Conservation (phyloP, 64 coral and sea anemone species). For the Dendronephthya gigantea region DNA sequence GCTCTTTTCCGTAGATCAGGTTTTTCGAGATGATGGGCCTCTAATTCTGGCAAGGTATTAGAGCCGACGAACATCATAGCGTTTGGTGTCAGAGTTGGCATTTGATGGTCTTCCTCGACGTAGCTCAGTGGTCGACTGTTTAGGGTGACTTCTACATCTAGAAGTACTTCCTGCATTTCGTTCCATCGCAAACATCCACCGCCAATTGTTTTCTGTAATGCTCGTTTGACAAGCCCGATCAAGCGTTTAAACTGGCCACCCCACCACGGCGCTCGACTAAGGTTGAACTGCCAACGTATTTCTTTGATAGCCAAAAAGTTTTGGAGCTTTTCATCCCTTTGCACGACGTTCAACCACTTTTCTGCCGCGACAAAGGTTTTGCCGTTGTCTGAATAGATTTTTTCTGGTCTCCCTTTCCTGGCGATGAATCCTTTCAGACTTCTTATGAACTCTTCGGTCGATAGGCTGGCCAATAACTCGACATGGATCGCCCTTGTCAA, state of each 20-base stretch:
- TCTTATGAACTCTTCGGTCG: no score
- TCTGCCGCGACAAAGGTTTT: neutral
- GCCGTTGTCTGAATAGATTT: neutral
- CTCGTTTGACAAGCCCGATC: neutral
- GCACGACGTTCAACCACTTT: neutral
- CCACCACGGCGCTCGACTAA: neutral
- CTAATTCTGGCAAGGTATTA: no score
- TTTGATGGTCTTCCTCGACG: no score
- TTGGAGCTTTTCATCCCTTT: neutral
- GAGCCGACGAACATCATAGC: no score
- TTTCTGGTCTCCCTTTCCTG: neutral
- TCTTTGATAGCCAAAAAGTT: neutral
- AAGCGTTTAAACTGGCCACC: neutral
- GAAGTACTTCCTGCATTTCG: neutral
- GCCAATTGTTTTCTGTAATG: neutral
- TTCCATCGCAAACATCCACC: no score
- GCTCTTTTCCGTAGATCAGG: neutral
- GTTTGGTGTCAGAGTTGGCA: no score
- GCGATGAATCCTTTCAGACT: constrained; percentile 8
- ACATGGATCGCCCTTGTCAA: no score
- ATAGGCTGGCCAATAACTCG: no score
- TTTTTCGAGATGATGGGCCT: neutral
- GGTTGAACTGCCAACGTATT: no score
- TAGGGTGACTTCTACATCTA: neutral
- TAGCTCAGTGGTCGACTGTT: neutral